These are phyloP conservation scores for Phallusia fumigata DNA, from an alignment of 23 tunicate species.

Conservation along the genomic window DNA sequence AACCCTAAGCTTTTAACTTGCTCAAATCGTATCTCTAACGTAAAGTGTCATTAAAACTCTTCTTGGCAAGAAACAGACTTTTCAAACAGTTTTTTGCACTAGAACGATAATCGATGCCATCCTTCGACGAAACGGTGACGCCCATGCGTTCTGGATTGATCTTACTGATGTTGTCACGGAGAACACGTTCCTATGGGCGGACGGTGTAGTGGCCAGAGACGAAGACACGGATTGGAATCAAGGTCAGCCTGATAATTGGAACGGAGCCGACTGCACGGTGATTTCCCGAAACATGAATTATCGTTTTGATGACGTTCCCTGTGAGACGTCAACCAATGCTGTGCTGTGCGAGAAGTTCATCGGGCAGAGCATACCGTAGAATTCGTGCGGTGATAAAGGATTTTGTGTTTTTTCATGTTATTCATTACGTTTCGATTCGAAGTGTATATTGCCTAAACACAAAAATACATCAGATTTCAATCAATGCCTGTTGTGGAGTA, in stretches of 20 bases:
- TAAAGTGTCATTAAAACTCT: too few relatives aligned
- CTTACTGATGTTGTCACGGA: slow-evolving; percentile 3
- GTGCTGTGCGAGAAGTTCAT: slow-evolving; percentile 32
- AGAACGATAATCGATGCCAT: slow-evolving; percentile 33
- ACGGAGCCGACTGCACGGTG: slow-evolving; percentile 24
- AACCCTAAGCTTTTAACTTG: too few relatives aligned
- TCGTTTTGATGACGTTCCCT: slow-evolving; percentile 36
- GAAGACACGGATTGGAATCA: slow-evolving; percentile 19
- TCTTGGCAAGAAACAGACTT: too few relatives aligned
- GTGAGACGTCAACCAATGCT: slow-evolving; percentile 22
- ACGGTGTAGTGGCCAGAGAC: neutral
- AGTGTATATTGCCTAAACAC: too few relatives aligned
- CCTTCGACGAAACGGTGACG: slow-evolving; percentile 15
- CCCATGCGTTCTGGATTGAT: slow-evolving; percentile 42
- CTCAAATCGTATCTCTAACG: too few relatives aligned
- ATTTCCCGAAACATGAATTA: slow-evolving; percentile 27
- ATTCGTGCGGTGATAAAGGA: too few relatives aligned
- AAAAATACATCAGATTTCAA: too few relatives aligned
- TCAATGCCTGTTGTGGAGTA: too few relatives aligned
- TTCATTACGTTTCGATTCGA: too few relatives aligned
- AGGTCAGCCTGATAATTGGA: slow-evolving; percentile 35
- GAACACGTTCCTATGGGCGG: slow-evolving; percentile 21
- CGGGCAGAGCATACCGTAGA: neutral
- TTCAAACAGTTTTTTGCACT: too few relatives aligned
- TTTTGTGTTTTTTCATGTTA: too few relatives aligned